phyloP scores from a whole-genome alignment of 2,888 invertebrate species.

The Trissolcus brochymenae region DNA sequence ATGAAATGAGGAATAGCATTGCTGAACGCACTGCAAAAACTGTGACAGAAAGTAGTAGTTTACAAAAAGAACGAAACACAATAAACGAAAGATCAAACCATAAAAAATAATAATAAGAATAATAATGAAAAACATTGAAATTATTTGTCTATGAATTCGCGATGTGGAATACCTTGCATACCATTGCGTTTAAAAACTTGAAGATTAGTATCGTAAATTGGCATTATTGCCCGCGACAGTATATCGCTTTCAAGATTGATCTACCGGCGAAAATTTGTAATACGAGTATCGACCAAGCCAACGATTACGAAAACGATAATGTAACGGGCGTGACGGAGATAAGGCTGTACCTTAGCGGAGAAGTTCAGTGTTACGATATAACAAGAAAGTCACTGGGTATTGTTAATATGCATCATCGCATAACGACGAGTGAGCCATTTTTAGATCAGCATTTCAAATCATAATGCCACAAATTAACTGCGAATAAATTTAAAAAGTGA shows the following conservation, averaged over 20 bases:
- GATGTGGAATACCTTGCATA: constrained; percentile 19
- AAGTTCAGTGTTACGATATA: constrained; percentile 19
- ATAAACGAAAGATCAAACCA: too few species aligned
- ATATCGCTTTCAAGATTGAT: constrained; percentile 59
- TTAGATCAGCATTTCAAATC: neutral
- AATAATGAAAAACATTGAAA: too few species aligned
- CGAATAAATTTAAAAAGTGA: too few species aligned
- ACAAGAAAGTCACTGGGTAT: constrained; percentile 28
- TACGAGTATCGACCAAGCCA: constrained; percentile 59
- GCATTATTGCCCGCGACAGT: constrained; percentile 47
- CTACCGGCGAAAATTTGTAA: constrained; percentile 59
- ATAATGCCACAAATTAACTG: too few species aligned
- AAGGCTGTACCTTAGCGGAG: constrained; percentile 24
- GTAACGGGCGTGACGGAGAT: constrained; percentile 62
- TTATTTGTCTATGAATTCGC: neutral
- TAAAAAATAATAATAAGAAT: too few species aligned
- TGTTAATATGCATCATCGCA: constrained; percentile 19
- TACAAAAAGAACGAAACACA: constrained; percentile 1
- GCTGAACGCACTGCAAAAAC: constrained; percentile 32
- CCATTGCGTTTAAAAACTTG: constrained; percentile 33
- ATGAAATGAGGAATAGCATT: constrained; percentile 44
- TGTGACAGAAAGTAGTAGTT: constrained; percentile 21
- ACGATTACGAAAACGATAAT: constrained; percentile 69
- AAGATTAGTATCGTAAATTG: constrained; percentile 51
- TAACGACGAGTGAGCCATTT: constrained; percentile 6